Conservation (phyloP, 2,113 vertebrate genomes). For the Eudyptes chrysolophus region DNA sequence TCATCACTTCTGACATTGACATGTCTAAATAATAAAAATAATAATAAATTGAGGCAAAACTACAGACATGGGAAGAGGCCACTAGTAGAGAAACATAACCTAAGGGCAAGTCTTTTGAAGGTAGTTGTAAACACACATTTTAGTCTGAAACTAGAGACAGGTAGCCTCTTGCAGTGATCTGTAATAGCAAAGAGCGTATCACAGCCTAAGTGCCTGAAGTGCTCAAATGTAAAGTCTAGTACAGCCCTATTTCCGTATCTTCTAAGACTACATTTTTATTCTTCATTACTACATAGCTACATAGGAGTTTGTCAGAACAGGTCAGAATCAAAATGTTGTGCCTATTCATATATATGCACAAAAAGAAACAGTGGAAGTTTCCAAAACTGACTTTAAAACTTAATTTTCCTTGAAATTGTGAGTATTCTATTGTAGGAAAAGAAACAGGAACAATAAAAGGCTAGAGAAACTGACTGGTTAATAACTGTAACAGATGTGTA, state of each 20-base stretch:
- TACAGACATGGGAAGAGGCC: not conserved
- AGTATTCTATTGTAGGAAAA: not conserved
- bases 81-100: not conserved
- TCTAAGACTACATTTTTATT: not conserved
- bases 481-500: not conserved
- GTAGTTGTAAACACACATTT: not conserved
- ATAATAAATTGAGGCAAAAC: not conserved
- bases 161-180: not conserved
- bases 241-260: not conserved
- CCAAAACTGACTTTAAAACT: not conserved
- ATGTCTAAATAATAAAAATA: not conserved
- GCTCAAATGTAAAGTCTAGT: not conserved
- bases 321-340: not conserved
- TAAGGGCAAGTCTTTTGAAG: not conserved
- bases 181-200: not conserved
- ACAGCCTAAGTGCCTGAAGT: not conserved
- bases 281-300: not conserved
- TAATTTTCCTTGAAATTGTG: not conserved
- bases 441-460: not conserved
- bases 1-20: not conserved
- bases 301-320: not conserved
- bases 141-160: not conserved
- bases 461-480: not conserved
- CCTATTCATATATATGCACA: not conserved
- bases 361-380: not conserved